Conservation (phyloP, 2,888 invertebrate species). For the Resseliella maxima region DNA sequence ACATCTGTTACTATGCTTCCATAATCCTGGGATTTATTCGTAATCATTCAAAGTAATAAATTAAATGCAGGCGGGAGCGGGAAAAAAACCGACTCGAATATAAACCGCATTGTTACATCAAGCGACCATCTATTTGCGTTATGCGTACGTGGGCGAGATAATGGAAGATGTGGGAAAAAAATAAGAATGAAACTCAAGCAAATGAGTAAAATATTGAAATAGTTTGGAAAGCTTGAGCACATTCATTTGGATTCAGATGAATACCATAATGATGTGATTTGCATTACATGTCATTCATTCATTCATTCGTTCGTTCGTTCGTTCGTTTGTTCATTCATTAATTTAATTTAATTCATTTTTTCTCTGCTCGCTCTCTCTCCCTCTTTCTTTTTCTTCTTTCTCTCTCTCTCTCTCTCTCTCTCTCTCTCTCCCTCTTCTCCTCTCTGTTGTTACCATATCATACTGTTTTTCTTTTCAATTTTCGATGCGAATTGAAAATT, state of each 20-base stretch:
- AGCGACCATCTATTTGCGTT: neutral
- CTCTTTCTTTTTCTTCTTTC: too few relatives aligned
- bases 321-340: too few relatives aligned
- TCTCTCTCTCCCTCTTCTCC: too few relatives aligned
- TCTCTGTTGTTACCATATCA: too few relatives aligned
- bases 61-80: neutral
- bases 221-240: neutral
- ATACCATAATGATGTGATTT: constrained; percentile 15
- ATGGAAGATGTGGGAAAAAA: neutral
- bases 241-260: neutral
- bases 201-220: constrained; percentile 11
- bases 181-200: neutral
- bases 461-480: too few relatives aligned
- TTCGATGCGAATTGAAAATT: too few relatives aligned
- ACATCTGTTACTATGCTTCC: constrained; percentile 20
- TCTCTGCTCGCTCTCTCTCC: too few relatives aligned
- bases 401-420: too few relatives aligned
- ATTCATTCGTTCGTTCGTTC: neutral
- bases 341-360: too few relatives aligned
- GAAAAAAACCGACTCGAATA: too few relatives aligned
- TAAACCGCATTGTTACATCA: too few relatives aligned
- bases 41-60: neutral
- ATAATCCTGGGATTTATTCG: neutral
- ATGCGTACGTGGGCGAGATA: neutral
- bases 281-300: neutral